Conservation (phyloP, 2,797 vertebrate genomes). For the Calcarius lapponicus region DNA sequence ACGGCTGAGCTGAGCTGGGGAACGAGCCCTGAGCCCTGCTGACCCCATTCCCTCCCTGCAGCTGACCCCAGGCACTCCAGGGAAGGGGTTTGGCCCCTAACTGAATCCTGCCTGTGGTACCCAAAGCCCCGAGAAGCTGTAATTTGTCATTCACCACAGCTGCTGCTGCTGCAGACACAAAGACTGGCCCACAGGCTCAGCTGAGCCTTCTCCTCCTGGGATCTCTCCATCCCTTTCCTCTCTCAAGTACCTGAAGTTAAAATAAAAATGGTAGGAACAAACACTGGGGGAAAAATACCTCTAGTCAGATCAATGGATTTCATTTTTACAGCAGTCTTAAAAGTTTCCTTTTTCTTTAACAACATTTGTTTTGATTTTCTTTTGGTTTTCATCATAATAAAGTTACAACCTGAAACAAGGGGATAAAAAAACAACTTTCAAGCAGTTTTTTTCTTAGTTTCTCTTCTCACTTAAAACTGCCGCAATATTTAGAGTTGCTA, state of each 20-base stretch:
- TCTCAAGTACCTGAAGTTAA: neutral
- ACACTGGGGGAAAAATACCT: neutral
- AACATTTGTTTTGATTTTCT: slow-evolving; percentile 27
- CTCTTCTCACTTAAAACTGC: slow-evolving; percentile 19
- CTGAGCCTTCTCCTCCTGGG: neutral
- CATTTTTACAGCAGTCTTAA: neutral
- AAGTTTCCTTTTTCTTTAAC: slow-evolving; percentile 14
- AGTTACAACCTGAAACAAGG: slow-evolving; percentile 24
- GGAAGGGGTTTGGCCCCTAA: neutral
- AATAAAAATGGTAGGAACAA: neutral
- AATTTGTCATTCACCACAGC: neutral
- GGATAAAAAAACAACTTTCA: neutral
- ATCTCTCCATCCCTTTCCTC: neutral
- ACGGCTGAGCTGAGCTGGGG: neutral
- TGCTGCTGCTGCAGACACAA: neutral
- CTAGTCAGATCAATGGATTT: neutral
- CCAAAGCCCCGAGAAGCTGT: neutral
- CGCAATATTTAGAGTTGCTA: slow-evolving; percentile 18
- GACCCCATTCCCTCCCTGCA: neutral
- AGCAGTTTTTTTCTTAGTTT: neutral
- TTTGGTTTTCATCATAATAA: slow-evolving; percentile 24
- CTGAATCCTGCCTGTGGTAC: neutral
- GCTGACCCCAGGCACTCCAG: neutral
- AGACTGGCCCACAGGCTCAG: neutral
- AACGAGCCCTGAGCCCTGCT: neutral